Conservation (phyloP, 2,888 invertebrate genomes). For the Poecilobothrus nobilitatus region DNA sequence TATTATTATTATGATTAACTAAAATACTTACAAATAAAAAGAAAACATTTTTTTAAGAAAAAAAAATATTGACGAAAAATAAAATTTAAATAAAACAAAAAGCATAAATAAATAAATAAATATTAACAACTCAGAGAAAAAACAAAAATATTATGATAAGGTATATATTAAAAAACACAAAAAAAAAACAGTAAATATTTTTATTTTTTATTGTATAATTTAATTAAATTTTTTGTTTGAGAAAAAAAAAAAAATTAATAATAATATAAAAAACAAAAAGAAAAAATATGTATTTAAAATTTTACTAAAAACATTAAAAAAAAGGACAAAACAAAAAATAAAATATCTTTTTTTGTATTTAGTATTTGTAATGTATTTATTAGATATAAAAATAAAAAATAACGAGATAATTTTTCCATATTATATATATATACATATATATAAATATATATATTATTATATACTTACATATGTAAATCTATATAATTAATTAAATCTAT, state of each 20-base stretch:
- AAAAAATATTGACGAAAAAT: constrained; percentile 24
- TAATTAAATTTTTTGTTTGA: not conserved
- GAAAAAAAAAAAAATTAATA: not conserved
- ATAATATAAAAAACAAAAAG: not conserved
- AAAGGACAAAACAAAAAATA: not conserved
- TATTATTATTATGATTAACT: constrained; percentile 30
- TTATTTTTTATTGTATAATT: not conserved
- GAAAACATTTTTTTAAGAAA: constrained; percentile 23
- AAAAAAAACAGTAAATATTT: not conserved
- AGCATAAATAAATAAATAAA: too few relatives aligned
- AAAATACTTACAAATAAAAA: constrained; percentile 22
- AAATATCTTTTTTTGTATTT: constrained; percentile 1
- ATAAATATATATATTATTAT: not conserved
- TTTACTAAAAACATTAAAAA: not conserved
- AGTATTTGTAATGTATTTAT: constrained; percentile 2
- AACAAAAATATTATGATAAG: too few relatives aligned
- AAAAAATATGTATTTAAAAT: not conserved
- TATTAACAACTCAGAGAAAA: too few relatives aligned
- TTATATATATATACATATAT: not conserved
- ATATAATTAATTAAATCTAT: not conserved
- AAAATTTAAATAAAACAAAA: too few relatives aligned
- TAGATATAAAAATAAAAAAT: not conserved
- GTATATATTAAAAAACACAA: too few relatives aligned
- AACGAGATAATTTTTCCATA: not conserved
- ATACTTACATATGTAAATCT: not conserved